A percentile compares a stretch with the other conserved stretches of the same genome.
Evolutionary conservation across 2,888 invertebrate genomes (phyloP).

Genomic region (Agriopis leucophaearia): DNA sequence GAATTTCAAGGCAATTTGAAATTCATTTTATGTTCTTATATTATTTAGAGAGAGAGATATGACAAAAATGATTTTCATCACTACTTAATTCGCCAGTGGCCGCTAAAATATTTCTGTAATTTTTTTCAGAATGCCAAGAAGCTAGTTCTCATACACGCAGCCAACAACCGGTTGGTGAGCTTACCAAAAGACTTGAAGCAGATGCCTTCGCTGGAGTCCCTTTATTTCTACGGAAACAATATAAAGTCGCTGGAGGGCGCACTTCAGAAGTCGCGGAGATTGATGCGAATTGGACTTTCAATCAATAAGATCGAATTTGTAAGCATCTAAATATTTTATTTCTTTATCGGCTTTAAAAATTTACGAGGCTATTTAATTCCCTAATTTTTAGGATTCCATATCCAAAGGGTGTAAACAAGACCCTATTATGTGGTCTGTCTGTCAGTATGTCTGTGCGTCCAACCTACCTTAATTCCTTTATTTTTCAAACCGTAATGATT

Average conservation of each 20-base stretch:
- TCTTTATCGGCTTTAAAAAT: background rate
- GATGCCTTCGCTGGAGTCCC: slow-evolving; percentile 89
- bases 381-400: no score
- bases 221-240: slow-evolving; percentile 91
- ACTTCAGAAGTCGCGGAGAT: slow-evolving; percentile 88
- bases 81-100: background rate
- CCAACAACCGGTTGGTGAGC: slow-evolving; percentile 89
- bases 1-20: background rate
- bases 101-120: no score
- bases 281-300: slow-evolving; percentile 89
- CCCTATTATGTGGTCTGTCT: no score
- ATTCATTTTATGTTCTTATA: no score
- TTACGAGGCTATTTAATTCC: background rate
- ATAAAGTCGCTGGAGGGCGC: slow-evolving; percentile 90
- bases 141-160: slow-evolving; percentile 90
- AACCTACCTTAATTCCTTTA: no score
- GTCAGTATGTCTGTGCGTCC: no score
- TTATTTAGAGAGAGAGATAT: no score
- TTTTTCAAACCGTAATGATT: no score
- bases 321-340: slow-evolving; percentile 62
- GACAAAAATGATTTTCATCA: no score
- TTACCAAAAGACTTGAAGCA: slow-evolving; percentile 91
- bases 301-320: slow-evolving; percentile 92
- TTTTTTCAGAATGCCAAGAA: slow-evolving; percentile 85
- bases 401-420: no score